Base-by-base conservation (phyloP, 2,113 vertebrate genomes). In the Xiphophorus maculatus region DNA sequence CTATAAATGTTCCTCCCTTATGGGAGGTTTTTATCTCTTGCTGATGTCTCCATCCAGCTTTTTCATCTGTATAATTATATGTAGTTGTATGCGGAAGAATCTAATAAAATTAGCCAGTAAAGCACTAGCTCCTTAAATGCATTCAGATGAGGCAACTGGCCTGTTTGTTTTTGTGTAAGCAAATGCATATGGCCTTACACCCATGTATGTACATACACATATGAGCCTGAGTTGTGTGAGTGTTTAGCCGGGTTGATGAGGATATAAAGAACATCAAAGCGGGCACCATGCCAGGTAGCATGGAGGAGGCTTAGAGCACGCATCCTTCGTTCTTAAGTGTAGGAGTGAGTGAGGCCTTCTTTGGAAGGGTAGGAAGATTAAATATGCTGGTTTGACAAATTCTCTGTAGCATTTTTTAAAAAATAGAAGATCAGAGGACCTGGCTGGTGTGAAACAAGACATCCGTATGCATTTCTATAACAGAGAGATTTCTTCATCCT, bases 201-300 rank as follows among this genome's bases (percentile, higher is more conserved):
- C 69, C 70, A 30, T 69, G 63, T 74, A 25, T 74, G 73, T 61
- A 54, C 65, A 76, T 7, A 28, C 28, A 64, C 81, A 35, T 58
- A 71, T 37, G 73, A 81, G 73, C 74, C 51, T 37, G 80, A 84
- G 73, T 72, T 32, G 25, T 60, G 64, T 74, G 81, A 37, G 61
- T 84, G 79, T 83, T 83, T 63, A 15, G 32, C 61, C 63, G 63
- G 72, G 58, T 80, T 92, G 90, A 90, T 90, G 81, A 87, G 85
- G 85, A 87, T 75, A 77, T 89, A 80, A 69, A 84, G 69, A 84
- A 81, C 85, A 89, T 87, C 74, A 70, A 71, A 79, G 79, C 30
- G 44, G 90, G 89, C 89, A 32, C 33, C 37, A 7, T 69, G 86
- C 92, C 89, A 89, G 76, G 72, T n/a, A 73, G 76, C 84, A 80